A percentile compares a stretch with the other conserved stretches of the same genome.
Evolutionary conservation across 37 sponge, comb jelly and placozoan species (phyloP).

Genomic region (Tethya wilhelma): DNA sequence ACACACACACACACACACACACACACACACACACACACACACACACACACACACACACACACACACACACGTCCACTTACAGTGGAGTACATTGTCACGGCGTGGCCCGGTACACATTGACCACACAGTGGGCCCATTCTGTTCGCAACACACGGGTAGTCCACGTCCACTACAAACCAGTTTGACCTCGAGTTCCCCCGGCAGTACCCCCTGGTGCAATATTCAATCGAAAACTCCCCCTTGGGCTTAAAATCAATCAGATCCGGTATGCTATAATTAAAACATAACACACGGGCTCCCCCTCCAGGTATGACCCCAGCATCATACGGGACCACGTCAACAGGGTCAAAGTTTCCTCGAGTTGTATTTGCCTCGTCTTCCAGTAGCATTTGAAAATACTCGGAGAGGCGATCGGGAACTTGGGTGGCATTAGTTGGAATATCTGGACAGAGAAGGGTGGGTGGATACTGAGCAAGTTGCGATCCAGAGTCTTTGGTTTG

Average conservation of each 20-base stretch:
- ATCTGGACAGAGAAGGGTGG: slow-evolving; percentile 17
- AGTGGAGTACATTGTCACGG: slow-evolving; percentile 65
- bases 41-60: too few species aligned
- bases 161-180: slow-evolving; percentile 56
- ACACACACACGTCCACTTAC: too few species aligned
- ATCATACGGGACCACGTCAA: slow-evolving; percentile 69
- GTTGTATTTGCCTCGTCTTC: too few species aligned
- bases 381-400: too few species aligned
- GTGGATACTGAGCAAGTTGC: neutral
- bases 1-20: too few species aligned
- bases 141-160: slow-evolving; percentile 64
- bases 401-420: neutral
- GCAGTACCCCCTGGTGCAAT: slow-evolving; percentile 67
- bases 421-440: slow-evolving; percentile 22
- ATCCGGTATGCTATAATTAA: slow-evolving; percentile 17
- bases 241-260: slow-evolving; percentile 17
- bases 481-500: slow-evolving; percentile 4
- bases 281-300: slow-evolving; percentile 69
- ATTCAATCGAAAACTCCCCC: slow-evolving; percentile 46
- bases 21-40: too few species aligned
- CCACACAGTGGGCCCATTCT: slow-evolving; percentile 82
- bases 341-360: slow-evolving; percentile 51
- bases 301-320: slow-evolving; percentile 63
- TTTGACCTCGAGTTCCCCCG: slow-evolving; percentile 4
- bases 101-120: slow-evolving; percentile 74